Percentiles rank a stretch among this genome's conserved stretches.
Evolutionary conservation across 2,797 vertebrate genomes (phyloP).

Genomic region (Myotis findleyi): DNA sequence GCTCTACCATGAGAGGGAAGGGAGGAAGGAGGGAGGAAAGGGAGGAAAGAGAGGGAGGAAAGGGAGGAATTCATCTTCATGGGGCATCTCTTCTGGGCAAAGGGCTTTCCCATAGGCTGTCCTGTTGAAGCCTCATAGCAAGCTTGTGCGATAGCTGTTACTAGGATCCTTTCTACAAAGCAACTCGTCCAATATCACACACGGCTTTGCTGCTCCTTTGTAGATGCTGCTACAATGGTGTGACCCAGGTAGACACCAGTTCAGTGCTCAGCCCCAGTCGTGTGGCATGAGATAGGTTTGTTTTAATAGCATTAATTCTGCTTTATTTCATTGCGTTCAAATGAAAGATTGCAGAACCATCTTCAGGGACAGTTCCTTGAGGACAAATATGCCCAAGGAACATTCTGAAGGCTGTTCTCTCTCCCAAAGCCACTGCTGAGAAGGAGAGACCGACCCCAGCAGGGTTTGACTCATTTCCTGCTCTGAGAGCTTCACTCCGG

Average conservation of each 20-base stretch:
- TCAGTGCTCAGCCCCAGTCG: too few species aligned
- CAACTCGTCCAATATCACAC: not conserved
- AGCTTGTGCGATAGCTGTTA: not conserved
- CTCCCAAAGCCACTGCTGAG: not conserved
- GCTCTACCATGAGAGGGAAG: not conserved
- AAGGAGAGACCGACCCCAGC: not conserved
- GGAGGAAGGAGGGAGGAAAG: not conserved
- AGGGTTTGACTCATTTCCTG: not conserved
- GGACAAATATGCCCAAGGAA: slow-evolving; percentile 3
- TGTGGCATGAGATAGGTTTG: not conserved
- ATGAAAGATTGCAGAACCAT: not conserved
- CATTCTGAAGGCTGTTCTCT: not conserved
- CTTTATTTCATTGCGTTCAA: not conserved
- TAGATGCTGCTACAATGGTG: not conserved
- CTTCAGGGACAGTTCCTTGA: not conserved
- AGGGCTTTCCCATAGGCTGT: not conserved
- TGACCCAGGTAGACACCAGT: not conserved
- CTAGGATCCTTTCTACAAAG: not conserved
- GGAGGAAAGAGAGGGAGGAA: not conserved
- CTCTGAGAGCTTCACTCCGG: not conserved
- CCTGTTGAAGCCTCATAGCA: not conserved
- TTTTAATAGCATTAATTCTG: not conserved
- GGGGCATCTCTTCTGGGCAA: not conserved
- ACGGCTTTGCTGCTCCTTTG: not conserved
- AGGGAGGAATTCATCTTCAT: not conserved